A percentile compares a stretch with the other conserved stretches of the same genome.
Evolutionary conservation across 1,140 invertebrate genomes (phyloP).

Genomic region (Nephila pilipes): DNA sequence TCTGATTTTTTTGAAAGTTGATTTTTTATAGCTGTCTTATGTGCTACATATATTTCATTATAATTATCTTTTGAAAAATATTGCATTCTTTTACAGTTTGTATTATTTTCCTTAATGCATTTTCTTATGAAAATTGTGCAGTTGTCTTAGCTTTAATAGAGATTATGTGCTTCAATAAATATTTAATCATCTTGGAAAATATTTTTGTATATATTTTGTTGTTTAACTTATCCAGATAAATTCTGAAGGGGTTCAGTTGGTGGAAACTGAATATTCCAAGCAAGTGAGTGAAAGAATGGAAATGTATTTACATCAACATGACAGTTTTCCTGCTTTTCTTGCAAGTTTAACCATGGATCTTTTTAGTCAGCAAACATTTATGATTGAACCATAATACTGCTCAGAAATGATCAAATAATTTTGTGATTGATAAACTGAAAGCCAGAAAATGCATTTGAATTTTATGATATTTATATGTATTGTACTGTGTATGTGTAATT

Average conservation of each 20-base stretch:
- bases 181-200: too few species aligned
- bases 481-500: not conserved
- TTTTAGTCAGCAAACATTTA: constrained; percentile 82
- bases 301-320: constrained; percentile 87
- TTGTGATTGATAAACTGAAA: not conserved
- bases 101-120: too few species aligned
- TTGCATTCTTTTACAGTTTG: too few species aligned
- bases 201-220: not conserved
- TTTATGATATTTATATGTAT: not conserved
- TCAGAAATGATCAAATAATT: too few species aligned
- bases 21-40: too few species aligned
- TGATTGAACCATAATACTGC: not conserved
- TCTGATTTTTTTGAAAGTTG: too few species aligned
- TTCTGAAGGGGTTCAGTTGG: constrained; percentile 73
- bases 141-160: too few species aligned
- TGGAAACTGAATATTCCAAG: constrained; percentile 91
- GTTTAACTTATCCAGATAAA: constrained; percentile 41
- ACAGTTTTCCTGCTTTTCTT: constrained; percentile 93
- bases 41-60: too few species aligned
- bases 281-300: constrained; percentile 88
- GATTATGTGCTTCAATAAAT: too few species aligned
- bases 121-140: too few species aligned
- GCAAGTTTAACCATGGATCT: constrained; percentile 91
- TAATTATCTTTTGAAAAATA: too few species aligned
- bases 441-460: not conserved